Percentiles rank a stretch among this genome's conserved stretches.
phyloP scores from a whole-genome alignment of 2,797 vertebrate genomes.

The Peromyscus nudipes region DNA sequence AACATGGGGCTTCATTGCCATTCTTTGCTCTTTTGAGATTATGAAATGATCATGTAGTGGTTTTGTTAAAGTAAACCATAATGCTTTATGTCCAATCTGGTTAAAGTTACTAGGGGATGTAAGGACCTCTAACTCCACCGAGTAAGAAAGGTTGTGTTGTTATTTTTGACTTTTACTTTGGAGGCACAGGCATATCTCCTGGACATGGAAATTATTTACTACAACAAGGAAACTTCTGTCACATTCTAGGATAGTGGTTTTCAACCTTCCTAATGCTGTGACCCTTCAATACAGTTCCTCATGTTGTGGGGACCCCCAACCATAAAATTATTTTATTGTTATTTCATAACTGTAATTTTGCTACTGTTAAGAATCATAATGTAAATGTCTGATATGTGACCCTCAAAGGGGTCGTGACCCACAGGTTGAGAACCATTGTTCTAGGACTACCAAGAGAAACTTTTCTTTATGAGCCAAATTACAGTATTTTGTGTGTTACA shows the following conservation, averaged over 20 bases:
- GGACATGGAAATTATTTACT: conserved; percentile 46
- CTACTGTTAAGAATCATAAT: background rate
- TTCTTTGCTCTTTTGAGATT: conserved; percentile 48
- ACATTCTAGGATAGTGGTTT: background rate
- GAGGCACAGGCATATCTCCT: background rate
- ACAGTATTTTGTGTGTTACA: conserved; percentile 28
- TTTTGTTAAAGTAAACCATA: conserved; percentile 51
- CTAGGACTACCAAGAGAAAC: background rate
- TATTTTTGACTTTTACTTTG: conserved; percentile 66
- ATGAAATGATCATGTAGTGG: background rate
- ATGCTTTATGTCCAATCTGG: background rate
- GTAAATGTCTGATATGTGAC: background rate
- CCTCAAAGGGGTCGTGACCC: background rate
- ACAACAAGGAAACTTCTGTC: conserved; percentile 21
- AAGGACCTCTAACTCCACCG: conserved; percentile 28
- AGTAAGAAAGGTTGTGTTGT: conserved; percentile 23
- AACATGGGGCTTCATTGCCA: background rate
- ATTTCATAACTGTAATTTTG: background rate
- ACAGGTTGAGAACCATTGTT: background rate
- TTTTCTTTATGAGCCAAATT: conserved; percentile 32
- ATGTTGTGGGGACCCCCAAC: background rate
- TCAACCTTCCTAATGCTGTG: background rate
- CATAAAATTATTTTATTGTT: background rate
- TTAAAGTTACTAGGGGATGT: conserved; percentile 52
- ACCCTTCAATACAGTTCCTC: background rate